Evolutionary conservation across 2,113 vertebrate genomes (phyloP), one percentile per base, ranked within the genome.

Genomic region (Melanostigma gelatinosum): DNA sequence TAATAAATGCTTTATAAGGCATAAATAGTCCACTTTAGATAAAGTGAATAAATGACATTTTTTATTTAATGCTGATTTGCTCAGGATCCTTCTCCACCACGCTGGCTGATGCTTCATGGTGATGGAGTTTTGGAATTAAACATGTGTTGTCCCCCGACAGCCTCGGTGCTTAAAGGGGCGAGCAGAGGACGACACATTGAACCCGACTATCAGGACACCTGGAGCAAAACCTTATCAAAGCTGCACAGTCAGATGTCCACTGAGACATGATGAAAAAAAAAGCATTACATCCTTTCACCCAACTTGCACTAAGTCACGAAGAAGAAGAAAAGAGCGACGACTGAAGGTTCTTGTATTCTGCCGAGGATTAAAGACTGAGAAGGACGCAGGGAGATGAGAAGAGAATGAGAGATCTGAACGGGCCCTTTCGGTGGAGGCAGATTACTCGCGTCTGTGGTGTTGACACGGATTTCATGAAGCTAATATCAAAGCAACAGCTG

Each of bases 401-500:
- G 79, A 77, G 67, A 70, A 34, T 34, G 80, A 77, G 78, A 65
- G 77, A 22, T 82, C 32, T 75, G 83, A 82, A 55, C 3, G 42
- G 67, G 71, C 22, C 64, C 72, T 62, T 72, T 73, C 92, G 77
- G 61, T n/a, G 54, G 80, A 4, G 87, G 81, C 74, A 89, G 91
- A 93, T 93, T 92, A 94, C 78, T 58, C 18, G 50, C 68, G 40
- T 89, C 81, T 74, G 32, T 88, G 90, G 72, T 32, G 78, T 85
- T 92, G 89, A 84, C 88, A 85, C 82, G 90, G 89, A 93, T 92
- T 93, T 93, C 89, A 93, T 84, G 87, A 93, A 91, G 91, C 89
- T 83, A 83, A 90, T 92, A 95, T 95, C 93, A 94, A 94, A 95
- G 93, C 88, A 91, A 77, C 89, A 94, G 92, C 91, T 93, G 89